Evolutionary conservation across 1,140 invertebrate species (phyloP), one percentile per base, ranked within the genome.

Genomic region (Drosophila ohnishii): DNA sequence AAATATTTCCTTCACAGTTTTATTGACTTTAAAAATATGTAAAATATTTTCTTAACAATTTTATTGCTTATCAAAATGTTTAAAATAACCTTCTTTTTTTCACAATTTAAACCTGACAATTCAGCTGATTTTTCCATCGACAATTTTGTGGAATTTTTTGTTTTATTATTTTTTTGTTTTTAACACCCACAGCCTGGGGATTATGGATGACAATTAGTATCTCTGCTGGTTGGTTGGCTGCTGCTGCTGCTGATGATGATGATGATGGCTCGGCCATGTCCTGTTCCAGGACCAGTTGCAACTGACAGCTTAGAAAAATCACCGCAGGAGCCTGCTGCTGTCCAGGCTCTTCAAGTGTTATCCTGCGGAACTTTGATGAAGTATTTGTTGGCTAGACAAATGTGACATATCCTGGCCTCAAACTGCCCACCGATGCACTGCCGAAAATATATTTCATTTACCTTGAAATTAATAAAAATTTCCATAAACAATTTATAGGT

Each of bases 231-330:
- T 25, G 45, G 44, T 14, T 42, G 48, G n/a, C 28, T 50, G 47
- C 13, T 47, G 28, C 44, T 69, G 66, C 5, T 34, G 11, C 28
- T 67, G 55, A 51, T 73, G 45, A 22, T 71, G 65, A 64, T 67
- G 69, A 44, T 65, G 62, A 61, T 65, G 51, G 35, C 67, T 70
- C 48, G 67, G 75, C 69, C 80, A 79, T 83, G 80, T 59, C 71
- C 61, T 65, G 48, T 74, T 71, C 40, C 64, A 60, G 75, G 78
- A 60, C 42, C 66, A 76, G 80, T 71, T 87, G 83, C 84, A 77
- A 69, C 64, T 87, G 83, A 87, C 84, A 87, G 84, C 72, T 87
- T 88, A 87, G 83, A 87, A 87, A 87, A 87, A 87, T 87, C 84
- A 88, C 73, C 84, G 64, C 67, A 48, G 42, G 60, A 69, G 51